Evolutionary conservation across 2,888 invertebrate genomes (phyloP).

Genomic region (Eupithecia tripunctaria): DNA sequence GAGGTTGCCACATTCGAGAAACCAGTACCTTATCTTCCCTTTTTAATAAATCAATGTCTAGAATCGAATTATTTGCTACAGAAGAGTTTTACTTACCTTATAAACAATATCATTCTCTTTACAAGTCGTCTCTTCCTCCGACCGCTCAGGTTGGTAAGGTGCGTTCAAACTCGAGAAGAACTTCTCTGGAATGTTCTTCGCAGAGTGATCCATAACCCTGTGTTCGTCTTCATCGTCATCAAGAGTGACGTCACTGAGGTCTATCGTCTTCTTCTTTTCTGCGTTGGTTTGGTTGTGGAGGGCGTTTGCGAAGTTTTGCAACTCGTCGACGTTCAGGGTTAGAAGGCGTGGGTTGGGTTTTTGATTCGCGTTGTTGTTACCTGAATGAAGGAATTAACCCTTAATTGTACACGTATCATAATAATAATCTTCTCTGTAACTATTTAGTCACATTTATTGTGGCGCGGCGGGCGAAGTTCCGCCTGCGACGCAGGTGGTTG

Average conservation of each 20-base stretch:
- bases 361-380: neutral
- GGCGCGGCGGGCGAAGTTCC: no score
- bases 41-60: no score
- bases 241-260: constrained; percentile 92
- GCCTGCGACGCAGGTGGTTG: no score
- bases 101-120: constrained; percentile 77
- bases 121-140: constrained; percentile 72
- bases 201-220: constrained; percentile 50
- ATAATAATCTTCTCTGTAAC: no score
- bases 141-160: constrained; percentile 68
- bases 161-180: constrained; percentile 74
- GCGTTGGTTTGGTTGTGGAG: constrained; percentile 69
- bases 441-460: no score
- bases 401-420: neutral
- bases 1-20: no score
- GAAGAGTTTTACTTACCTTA: constrained; percentile 68
- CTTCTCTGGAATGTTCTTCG: constrained; percentile 68
- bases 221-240: constrained; percentile 85
- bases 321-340: constrained; percentile 74
- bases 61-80: no score
- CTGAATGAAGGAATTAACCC: neutral
- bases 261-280: constrained; percentile 67
- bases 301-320: constrained; percentile 74
- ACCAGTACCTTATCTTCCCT: no score
- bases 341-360: constrained; percentile 70